Percentiles rank a stretch among this genome's conserved stretches.
phyloP scores from a whole-genome alignment of 2,113 vertebrate species.

The Rostratula benghalensis region DNA sequence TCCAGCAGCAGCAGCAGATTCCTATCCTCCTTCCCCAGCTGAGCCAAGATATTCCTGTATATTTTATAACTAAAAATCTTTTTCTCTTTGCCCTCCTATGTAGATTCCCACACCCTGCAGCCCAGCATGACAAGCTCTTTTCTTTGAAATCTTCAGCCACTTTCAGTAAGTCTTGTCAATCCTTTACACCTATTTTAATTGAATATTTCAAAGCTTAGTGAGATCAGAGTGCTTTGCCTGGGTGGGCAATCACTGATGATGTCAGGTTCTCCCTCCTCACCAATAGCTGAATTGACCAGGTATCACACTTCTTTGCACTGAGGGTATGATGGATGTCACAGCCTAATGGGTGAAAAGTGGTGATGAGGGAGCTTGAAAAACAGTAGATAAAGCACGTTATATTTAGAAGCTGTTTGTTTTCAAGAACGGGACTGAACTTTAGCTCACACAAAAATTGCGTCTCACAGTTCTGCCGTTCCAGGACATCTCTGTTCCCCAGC shows the following conservation, averaged over 20 bases:
- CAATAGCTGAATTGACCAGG: neutral
- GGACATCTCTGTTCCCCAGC: neutral
- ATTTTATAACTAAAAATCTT: constrained; percentile 53
- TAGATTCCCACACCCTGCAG: constrained; percentile 26
- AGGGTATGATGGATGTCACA: neutral
- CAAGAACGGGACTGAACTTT: neutral
- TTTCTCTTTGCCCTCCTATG: constrained; percentile 35
- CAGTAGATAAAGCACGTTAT: neutral
- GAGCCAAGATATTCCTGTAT: constrained; percentile 42
- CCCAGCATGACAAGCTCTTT: constrained; percentile 13
- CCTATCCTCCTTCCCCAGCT: neutral
- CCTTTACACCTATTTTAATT: constrained; percentile 46
- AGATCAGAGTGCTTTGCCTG: constrained; percentile 31
- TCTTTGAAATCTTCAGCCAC: constrained; percentile 40
- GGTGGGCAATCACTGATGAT: constrained; percentile 7
- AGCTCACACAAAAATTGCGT: neutral
- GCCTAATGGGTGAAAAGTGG: constrained; percentile 3
- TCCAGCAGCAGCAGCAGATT: constrained; percentile 11
- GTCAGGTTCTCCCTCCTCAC: neutral
- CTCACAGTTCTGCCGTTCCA: neutral
- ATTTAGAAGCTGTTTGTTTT: constrained; percentile 30
- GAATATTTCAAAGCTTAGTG: constrained; percentile 24
- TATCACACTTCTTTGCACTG: neutral
- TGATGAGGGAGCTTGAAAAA: neutral
- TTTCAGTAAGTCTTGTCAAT: constrained; percentile 35